These are phyloP conservation scores for Caloenas nicobarica DNA, from an alignment of 2,113 vertebrate genomes.

Conservation along the genomic window DNA sequence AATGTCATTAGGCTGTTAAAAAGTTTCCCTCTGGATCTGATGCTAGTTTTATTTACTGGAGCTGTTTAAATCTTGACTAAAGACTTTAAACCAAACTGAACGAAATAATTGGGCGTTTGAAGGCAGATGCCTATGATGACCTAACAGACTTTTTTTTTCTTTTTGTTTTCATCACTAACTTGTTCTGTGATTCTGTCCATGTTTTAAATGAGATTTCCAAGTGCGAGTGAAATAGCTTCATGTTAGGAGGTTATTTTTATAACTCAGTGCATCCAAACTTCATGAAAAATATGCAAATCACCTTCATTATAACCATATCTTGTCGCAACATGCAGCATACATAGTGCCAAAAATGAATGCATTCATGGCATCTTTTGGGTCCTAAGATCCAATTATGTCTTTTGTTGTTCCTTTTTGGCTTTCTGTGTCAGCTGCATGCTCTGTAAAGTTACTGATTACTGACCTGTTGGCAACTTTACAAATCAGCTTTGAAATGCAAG, in stretches of 20 bases:
- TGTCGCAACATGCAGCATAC: conserved; percentile 55
- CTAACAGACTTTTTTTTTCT: neutral
- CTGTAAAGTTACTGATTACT: conserved; percentile 56
- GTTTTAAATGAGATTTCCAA: conserved; percentile 31
- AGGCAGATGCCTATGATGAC: conserved; percentile 35
- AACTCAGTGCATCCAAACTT: conserved; percentile 58
- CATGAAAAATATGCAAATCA: conserved; percentile 68
- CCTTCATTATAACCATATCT: conserved; percentile 66
- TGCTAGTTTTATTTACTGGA: neutral
- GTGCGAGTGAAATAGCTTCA: conserved; percentile 38
- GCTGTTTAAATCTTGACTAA: neutral
- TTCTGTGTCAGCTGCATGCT: conserved; percentile 44
- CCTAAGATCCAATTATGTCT: conserved; percentile 21
- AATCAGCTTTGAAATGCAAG: conserved; percentile 40
- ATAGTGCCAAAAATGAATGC: conserved; percentile 55
- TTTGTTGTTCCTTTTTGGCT: conserved; percentile 31
- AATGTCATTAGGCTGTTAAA: neutral
- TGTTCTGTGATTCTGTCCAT: conserved; percentile 25
- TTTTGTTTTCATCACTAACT: conserved; percentile 6
- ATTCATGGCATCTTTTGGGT: conserved; percentile 38
- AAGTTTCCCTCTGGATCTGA: neutral
- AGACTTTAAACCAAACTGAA: neutral
- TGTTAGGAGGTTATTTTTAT: conserved; percentile 49
- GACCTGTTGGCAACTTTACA: conserved; percentile 52
- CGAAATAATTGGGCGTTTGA: conserved; percentile 9